Percentiles rank a stretch among this genome's conserved stretches.
Evolutionary conservation across 1,140 invertebrate species (phyloP).

Genomic region (Sycophaga agraensis): DNA sequence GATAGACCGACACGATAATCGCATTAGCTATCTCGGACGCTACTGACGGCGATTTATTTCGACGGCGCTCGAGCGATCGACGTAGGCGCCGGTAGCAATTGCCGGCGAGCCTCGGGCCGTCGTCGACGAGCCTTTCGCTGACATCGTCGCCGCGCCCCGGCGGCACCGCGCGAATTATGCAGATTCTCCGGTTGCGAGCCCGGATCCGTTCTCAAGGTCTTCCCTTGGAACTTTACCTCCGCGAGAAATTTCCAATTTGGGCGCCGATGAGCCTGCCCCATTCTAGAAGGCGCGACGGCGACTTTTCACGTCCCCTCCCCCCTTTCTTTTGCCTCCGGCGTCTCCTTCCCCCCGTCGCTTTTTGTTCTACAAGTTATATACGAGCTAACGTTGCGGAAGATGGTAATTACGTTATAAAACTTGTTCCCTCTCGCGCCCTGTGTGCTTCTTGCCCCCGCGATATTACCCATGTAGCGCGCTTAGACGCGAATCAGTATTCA

Average conservation of each 20-base stretch:
- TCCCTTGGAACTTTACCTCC: neutral
- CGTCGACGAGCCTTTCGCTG: too few species aligned
- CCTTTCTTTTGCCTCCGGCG: neutral
- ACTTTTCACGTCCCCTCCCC: neutral
- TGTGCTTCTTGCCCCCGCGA: too few species aligned
- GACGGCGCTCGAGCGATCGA: too few species aligned
- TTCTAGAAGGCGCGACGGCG: neutral
- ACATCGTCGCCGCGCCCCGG: too few species aligned
- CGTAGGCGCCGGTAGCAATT: too few species aligned
- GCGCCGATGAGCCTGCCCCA: conserved; percentile 4
- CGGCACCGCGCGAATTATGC: too few species aligned
- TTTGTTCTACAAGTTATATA: conserved; percentile 6
- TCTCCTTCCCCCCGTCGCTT: neutral
- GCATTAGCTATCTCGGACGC: too few species aligned
- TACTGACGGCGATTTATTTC: too few species aligned
- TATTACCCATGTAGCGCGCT: too few species aligned
- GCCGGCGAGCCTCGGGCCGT: too few species aligned
- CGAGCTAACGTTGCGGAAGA: conserved; percentile 6
- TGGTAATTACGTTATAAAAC: conserved; percentile 18
- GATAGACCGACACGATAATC: too few species aligned
- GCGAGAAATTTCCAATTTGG: conserved; percentile 23
- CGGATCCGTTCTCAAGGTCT: neutral
- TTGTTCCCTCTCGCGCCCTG: too few species aligned
- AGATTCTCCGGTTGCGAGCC: neutral
- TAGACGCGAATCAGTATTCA: neutral